Evolutionary conservation across 2,888 invertebrate genomes (phyloP), one percentile per base, ranked within the genome.

Genomic region (Notocelia uddmanniana): DNA sequence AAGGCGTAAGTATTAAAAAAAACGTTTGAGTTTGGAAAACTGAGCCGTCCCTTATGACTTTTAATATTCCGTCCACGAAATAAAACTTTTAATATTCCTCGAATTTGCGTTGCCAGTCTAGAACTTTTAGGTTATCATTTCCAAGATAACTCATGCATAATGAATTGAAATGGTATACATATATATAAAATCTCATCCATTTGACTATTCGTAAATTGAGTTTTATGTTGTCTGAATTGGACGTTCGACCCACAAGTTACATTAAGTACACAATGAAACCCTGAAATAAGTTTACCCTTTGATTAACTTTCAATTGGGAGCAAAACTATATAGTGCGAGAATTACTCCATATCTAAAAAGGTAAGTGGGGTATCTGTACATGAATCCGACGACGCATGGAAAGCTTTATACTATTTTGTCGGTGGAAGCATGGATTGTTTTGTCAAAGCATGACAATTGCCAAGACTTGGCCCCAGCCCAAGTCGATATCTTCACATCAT

Each of bases 21-120:
- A 45, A 26, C 5, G 13, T 45, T 48, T n/a, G 11, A 48, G 23
- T 31, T 50, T 81, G 80, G 77, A 81, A 82, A 84, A 81, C 80
- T 82, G 79, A 77, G 64, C 76, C 78, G 74, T 73, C 77, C 80
- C 79, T 81, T 78, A 69, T 74, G 78, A 80, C 81, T 80, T 81
- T 62, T 80, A 81, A 84, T 85, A 81, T 81, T 83, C 79, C 68
- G 62, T 60, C 77, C 75, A 41, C 52, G 37, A 52, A 37, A 26
- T 31, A 68, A 13, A 45, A 52, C 5, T 59, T 60, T 52, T 18
- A 68, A 60, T 68, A 60, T 54, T 68, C 52, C 23, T 13, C 37
- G 59, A 41, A 68, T 59, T n/a, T n/a, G n/a, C n/a, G 23, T 34
- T 68, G 23, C 59, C 50, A 59, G 50, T 21, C 58, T 59, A 68